Base-by-base conservation (phyloP, 2,113 vertebrate species). In the Myotis brandtii region DNA sequence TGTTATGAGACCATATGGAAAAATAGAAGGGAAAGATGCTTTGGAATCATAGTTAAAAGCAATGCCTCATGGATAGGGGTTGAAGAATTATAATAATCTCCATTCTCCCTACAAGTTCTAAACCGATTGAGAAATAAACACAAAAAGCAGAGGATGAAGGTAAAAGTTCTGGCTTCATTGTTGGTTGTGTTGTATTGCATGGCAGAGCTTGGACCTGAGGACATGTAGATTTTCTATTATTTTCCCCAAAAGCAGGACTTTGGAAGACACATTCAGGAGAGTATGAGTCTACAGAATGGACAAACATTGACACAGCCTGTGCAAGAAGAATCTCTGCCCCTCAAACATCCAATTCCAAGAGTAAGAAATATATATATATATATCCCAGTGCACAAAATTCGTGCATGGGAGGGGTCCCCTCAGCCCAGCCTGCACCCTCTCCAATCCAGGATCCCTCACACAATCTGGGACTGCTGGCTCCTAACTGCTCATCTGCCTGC, bases 11-110 rank as follows among this genome's bases (percentile, higher is more conserved):
- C 21, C 72, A 23, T 77, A 7, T 59, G 48, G 12, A 54, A 50
- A 70, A 86, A 77, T 17, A 79, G 25, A 80, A 80, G 56, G 30
- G 73, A 90, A 91, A 79, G 9, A 69, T 50, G 16, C 9, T 86
- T 85, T 40, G 16, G 50, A 52, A 62, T 81, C 34, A 66, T n/a
- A 95, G 12, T 30, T 83, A 66, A 96, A 96, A 94, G 46, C 43
- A 85, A 30, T 59, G 20, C 48, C 25, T 75, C 25, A 30, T 75
- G 30, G 20, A 62, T 30, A 86, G 32, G 27, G 17, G 40, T 40
- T 50, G 66, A 50, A 77, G 70, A 62, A 37, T 81, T 54, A 91
- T 34, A 69, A 64, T 91, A 73, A 86, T 64, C 83, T 10, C 23
- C 12, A 66, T 2, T 32, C 11, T 87, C 40, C 18, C 34, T 37